Evolutionary conservation across 2,113 vertebrate genomes (phyloP).

Genomic region (Struthidea cinerea): DNA sequence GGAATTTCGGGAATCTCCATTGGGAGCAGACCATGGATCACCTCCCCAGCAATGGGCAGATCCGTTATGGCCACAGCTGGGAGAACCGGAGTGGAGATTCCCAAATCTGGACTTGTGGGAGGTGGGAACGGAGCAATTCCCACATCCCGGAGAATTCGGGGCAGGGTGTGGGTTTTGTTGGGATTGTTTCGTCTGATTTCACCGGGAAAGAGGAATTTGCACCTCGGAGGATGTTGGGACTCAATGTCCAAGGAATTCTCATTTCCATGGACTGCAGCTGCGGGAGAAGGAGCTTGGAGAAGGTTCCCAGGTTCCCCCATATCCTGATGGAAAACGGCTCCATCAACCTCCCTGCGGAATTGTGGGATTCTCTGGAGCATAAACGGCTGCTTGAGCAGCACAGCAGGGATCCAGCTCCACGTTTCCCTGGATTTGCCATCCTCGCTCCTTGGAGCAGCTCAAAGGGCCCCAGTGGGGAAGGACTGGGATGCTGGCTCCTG

Average conservation of each 20-base stretch:
- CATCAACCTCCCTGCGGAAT: fast-evolving
- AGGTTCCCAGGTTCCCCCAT: neutral
- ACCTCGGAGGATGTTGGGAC: neutral
- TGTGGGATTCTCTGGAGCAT: neutral
- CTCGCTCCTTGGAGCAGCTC: neutral
- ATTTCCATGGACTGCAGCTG: fast-evolving
- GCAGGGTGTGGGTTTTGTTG: neutral
- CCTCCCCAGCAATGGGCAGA: neutral
- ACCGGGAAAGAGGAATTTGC: neutral
- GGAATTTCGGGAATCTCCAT: neutral
- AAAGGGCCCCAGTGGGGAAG: fast-evolving
- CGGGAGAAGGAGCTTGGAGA: neutral
- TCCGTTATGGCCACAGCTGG: fast-evolving
- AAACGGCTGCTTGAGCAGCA: fast-evolving
- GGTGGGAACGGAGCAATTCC: neutral
- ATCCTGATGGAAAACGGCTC: neutral
- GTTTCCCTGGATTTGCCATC: neutral
- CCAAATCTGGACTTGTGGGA: no score
- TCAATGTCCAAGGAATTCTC: neutral
- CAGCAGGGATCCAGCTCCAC: fast-evolving
- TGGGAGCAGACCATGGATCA: neutral
- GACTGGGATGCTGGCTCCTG: neutral
- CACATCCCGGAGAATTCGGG: fast-evolving
- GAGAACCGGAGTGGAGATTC: neutral
- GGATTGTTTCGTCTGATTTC: neutral